Base-by-base conservation (phyloP, 2,888 invertebrate species). In the Stenurella melanura region DNA sequence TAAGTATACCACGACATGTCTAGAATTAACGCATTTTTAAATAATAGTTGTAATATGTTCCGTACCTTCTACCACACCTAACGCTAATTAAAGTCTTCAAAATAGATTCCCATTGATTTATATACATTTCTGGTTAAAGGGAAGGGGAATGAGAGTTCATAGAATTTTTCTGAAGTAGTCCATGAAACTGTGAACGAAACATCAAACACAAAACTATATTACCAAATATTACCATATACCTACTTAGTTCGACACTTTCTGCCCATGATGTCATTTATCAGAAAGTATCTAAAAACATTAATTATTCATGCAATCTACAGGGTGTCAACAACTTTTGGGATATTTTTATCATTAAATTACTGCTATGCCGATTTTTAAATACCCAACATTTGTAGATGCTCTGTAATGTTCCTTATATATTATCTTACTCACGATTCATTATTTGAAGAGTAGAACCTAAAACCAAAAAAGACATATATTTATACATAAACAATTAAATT, bases 391-490 rank as follows among this genome's bases (percentile, higher is more conserved):
- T 64, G 42, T 21, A 21, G 17, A 64, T 63, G 42, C 11, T 42
- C n/a, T 38, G 42, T 42, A 64, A 17, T 42, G 42, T 42, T 42
- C 42, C 64, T 64, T 64, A 64, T 42, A 64, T 64, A 64, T 42
- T 64, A 63, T 64, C n/a, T 64, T 80, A 80, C 80, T 80, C 80
- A 80, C 80, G 80, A 78, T 78, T 80, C 80, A 75, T 78, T 77
- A 76, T 77, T 78, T 50, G 76, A 76, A 64, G 77, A 73, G 75
- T 77, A 64, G 64, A 64, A 64, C 64, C 64, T 64, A 64, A 42
- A 64, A 64, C 64, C 64, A 50, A 64, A 64, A 64, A 64, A 64
- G 38, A 64, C 34, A 64, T 64, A 19, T 42, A 42, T 64, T 64
- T 64, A 30, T 64, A 64, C 18, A 64, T 18, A 30, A 18, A 18